Base-by-base conservation (phyloP, 2,113 vertebrate genomes). In the Coptodon bakossiorum region DNA sequence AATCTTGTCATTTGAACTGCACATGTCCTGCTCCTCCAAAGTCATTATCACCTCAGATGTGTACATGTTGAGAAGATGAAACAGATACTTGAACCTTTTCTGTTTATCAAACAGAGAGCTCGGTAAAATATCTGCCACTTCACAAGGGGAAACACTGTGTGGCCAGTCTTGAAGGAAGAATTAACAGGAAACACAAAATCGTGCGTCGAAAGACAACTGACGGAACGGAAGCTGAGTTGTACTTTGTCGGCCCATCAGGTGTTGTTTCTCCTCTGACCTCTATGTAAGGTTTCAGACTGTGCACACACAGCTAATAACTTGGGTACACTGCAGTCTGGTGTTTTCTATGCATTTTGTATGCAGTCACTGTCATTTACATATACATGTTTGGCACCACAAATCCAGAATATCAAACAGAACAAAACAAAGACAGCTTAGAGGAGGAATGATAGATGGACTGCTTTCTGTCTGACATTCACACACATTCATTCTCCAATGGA, bases 31-130 rank as follows among this genome's bases (percentile, higher is more conserved):
- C 43, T 50, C 48, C 48, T 22, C 48, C 57, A 38, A 85, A 91
- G 82, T 89, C 56, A 73, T 89, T 89, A 89, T 81, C 88, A 88
- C 86, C 80, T 90, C 36, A 71, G 78, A 83, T 82, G 88, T 91
- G 73, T 84, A 17, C 19, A 57, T 79, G 89, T 54, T 84, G 78
- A 87, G 73, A 3, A 36, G 43, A 88, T 94, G 90, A 94, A 93
- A 94, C 85, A 38, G 85, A 95, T 92, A 91, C 88, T 91, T 91
- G 63, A 93, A 87, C 8, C 85, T 78, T 86, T 90, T 86, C 86
- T 96, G 94, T 96, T 96, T 95, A 94, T 94, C 80, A 92, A 96
- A 95, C 94, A 96, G 80, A 90, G 66, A 80, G 88, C 68, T 34
- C 24, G 86, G 88, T 90, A 83, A 90, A 90, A 95, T 90, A 92